Evolutionary conservation across 2,888 invertebrate genomes (phyloP).

Genomic region (Phytoseiulus persimilis): DNA sequence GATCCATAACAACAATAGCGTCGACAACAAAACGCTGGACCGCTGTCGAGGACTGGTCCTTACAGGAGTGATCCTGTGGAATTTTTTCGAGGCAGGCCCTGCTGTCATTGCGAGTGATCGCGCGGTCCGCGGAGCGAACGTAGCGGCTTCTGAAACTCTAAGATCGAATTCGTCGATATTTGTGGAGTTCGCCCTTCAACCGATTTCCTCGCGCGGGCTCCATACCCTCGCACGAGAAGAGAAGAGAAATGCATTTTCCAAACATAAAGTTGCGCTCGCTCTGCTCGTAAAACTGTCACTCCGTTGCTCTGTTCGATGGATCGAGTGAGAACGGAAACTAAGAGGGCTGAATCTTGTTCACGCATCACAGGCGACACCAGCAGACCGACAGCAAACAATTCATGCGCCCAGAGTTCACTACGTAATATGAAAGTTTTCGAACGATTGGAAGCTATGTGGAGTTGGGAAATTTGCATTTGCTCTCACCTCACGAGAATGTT

Average conservation of each 20-base stretch:
- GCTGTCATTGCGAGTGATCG: no score
- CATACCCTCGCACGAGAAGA: background rate
- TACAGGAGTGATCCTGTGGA: no score
- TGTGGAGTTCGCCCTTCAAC: background rate
- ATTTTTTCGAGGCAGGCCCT: no score
- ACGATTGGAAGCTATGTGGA: no score
- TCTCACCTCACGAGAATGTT: background rate
- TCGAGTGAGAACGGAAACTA: background rate
- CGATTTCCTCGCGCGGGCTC: background rate
- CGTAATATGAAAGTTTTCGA: background rate
- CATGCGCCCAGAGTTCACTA: background rate
- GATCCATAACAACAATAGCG: no score
- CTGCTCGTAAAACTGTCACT: background rate
- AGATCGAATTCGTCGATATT: no score
- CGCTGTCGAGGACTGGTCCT: no score
- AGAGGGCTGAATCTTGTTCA: background rate
- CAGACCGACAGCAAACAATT: background rate
- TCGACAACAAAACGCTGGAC: no score
- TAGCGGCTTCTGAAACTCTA: no score
- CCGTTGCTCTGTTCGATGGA: background rate
- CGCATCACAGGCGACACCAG: background rate
- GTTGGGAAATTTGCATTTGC: background rate
- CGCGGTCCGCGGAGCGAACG: no score
- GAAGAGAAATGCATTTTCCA: background rate
- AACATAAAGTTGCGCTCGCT: background rate